Evolutionary conservation across 2,888 invertebrate genomes (phyloP).

Genomic region (Cheiracanthium punctorium): DNA sequence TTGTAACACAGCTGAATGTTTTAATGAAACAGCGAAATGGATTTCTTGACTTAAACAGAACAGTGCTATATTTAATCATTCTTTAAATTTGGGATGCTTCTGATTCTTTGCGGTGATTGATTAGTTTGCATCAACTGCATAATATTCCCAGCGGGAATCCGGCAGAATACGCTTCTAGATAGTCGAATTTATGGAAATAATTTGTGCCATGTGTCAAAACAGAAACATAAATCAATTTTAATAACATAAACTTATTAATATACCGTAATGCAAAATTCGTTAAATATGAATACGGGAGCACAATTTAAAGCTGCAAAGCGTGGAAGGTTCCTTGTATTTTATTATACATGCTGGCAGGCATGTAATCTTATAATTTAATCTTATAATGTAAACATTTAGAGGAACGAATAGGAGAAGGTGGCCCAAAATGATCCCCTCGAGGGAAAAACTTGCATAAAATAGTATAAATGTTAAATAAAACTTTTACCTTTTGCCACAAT

Average conservation of each 20-base stretch:
- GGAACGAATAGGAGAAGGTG: too few relatives aligned
- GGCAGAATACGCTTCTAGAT: neutral
- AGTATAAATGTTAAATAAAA: too few relatives aligned
- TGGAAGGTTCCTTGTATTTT: too few relatives aligned
- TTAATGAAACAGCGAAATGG: too few relatives aligned
- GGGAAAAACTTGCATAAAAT: too few relatives aligned
- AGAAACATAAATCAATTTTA: neutral
- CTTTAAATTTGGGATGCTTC: neutral
- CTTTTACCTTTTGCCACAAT: too few relatives aligned
- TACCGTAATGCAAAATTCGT: neutral
- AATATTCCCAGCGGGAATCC: neutral
- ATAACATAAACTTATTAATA: neutral
- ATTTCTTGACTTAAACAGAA: too few relatives aligned
- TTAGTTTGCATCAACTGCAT: neutral
- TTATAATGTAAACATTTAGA: too few relatives aligned
- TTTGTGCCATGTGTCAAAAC: neutral
- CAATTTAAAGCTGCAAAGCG: neutral
- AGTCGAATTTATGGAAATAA: neutral
- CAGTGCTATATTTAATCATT: neutral
- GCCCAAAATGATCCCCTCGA: too few relatives aligned
- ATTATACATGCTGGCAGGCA: too few relatives aligned
- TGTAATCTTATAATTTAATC: too few relatives aligned
- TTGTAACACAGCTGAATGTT: too few relatives aligned
- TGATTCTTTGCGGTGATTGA: neutral
- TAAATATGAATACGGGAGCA: neutral